Base-by-base conservation (phyloP, 2,888 invertebrate species). In the Dryocosmus kuriphilus region DNA sequence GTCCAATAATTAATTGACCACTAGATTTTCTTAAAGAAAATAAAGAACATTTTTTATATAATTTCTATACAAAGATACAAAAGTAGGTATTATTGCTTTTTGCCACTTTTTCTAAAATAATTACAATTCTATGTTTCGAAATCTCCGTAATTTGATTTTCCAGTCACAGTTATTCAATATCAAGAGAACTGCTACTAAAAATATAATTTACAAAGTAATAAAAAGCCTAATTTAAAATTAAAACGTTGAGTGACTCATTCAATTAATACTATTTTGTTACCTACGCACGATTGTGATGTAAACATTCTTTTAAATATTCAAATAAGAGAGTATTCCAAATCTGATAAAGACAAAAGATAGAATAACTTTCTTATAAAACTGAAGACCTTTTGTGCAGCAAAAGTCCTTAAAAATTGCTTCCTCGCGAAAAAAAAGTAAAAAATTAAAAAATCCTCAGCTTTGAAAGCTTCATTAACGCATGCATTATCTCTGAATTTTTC, bases 31-130 rank as follows among this genome's bases (percentile, higher is more conserved):
- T 46, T 24, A 41, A 32, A 65, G 19, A 38, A 65, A 22, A 65
- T 65, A 65, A 16, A 22, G 14, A 65, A 16, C 19, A 32, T 19
- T 30, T 62, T 65, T 65, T 32, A 38, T 65, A 22, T 41, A 32
- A 65, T 41, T 16, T 65, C 35, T 22, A 65, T 32, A 38, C 35
- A 65, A 65, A 65, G 35, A 41, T 38, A 65, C 22, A 65, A 65
- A 65, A n/a, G 63, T 63, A 19, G 8, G 19, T n/a, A 22, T 63
- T 63, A 24, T 65, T 65, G 19, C 24, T 32, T 65, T 30, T 2
- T 9, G 22, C 2, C 51, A 55, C 51, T 9, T 55, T 55, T 55
- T 55, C 22, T 55, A 55, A 1, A 55, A 55, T 2, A 55, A 55
- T 22, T 55, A 9, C 11, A 7, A 55, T 22, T 55, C 9, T 55